Conservation (phyloP, 2,797 vertebrate species). For the Falco biarmicus region DNA sequence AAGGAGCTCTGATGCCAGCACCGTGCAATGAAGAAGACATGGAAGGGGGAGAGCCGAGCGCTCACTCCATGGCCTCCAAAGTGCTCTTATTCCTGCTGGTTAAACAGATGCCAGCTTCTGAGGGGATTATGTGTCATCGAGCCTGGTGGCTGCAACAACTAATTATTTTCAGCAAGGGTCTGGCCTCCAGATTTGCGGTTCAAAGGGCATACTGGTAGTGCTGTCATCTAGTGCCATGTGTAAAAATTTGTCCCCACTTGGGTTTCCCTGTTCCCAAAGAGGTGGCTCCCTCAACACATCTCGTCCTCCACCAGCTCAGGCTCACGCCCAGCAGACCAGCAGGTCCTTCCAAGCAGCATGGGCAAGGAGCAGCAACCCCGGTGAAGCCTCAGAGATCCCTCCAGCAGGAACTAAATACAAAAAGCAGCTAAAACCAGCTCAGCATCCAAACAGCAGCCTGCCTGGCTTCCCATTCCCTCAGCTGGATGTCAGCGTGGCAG, state of each 20-base stretch:
- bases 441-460: background rate
- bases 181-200: background rate
- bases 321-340: background rate
- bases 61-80: background rate
- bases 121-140: slow-evolving; percentile 21
- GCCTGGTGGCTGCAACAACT: background rate
- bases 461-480: background rate
- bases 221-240: background rate
- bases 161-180: background rate
- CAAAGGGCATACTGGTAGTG: background rate
- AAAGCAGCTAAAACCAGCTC: background rate
- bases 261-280: background rate
- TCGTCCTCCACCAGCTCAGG: background rate
- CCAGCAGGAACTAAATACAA: background rate
- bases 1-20: background rate
- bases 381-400: background rate
- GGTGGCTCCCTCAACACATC: background rate
- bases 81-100: slow-evolving; percentile 28
- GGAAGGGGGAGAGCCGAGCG: background rate
- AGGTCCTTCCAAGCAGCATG: background rate
- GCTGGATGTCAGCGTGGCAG: background rate
- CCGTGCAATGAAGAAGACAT: rapidly evolving
- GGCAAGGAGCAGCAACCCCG: background rate
- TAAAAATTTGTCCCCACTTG: background rate
- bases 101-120: slow-evolving; percentile 28